These are phyloP conservation scores for Crossocerus cetratus DNA, from an alignment of 2,888 invertebrate species.

Conservation along the genomic window DNA sequence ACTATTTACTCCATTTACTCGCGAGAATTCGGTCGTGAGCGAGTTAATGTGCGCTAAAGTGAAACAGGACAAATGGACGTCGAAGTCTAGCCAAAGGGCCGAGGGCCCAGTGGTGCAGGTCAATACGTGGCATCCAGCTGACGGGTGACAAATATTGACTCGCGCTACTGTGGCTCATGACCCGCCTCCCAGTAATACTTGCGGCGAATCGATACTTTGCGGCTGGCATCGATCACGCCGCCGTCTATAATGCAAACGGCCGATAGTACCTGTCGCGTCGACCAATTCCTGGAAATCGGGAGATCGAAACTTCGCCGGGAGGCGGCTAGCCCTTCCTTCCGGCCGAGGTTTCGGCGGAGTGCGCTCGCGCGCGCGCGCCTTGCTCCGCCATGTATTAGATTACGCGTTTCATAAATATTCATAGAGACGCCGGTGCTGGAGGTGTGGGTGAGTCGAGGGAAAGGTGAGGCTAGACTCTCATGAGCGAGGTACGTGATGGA, in stretches of 20 bases:
- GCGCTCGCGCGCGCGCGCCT: slow-evolving; percentile 8
- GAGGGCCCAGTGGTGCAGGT: background rate
- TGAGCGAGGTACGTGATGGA: slow-evolving; percentile 13
- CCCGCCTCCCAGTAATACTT: background rate
- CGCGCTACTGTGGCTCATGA: background rate
- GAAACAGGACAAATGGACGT: background rate
- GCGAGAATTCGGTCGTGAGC: background rate
- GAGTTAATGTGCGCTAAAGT: background rate
- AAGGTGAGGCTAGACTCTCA: slow-evolving; percentile 15
- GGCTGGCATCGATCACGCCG: background rate
- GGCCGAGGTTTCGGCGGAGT: slow-evolving; percentile 19
- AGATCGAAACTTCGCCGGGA: slow-evolving; percentile 20
- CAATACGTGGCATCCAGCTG: background rate
- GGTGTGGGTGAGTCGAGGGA: slow-evolving; percentile 56
- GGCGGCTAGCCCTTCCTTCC: slow-evolving; percentile 26
- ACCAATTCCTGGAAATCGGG: slow-evolving; percentile 1
- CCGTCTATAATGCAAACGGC: slow-evolving; percentile 11
- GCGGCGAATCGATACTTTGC: background rate
- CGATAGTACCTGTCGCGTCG: slow-evolving; percentile 10
- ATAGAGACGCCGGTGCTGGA: slow-evolving; percentile 53
- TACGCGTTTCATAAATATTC: slow-evolving; percentile 67
- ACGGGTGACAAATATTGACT: slow-evolving; percentile 2
- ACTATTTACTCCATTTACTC: too few relatives aligned
- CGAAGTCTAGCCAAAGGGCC: background rate
- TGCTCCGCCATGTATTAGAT: slow-evolving; percentile 53